Conservation (phyloP, 2,113 vertebrate species). For the Paraplagusia blochii region DNA sequence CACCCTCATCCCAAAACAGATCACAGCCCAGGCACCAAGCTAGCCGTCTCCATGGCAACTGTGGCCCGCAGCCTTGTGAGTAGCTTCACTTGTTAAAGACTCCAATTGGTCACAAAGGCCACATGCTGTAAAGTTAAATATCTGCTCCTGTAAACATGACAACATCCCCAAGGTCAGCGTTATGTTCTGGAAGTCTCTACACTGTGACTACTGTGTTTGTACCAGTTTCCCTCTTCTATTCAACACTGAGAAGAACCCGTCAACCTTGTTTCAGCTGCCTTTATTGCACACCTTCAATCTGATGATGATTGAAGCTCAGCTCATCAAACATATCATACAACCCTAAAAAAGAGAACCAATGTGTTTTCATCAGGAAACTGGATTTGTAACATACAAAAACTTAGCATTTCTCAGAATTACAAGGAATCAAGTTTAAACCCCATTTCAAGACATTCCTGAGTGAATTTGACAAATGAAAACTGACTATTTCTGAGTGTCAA, state of each 20-base stretch:
- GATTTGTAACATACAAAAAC: too few relatives aligned
- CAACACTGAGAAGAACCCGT: background rate
- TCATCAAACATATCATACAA: too few relatives aligned
- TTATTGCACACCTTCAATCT: background rate
- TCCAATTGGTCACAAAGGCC: background rate
- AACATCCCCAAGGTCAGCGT: constrained; percentile 2
- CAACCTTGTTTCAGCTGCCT: background rate
- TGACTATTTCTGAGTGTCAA: too few relatives aligned
- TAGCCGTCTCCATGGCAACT: constrained; percentile 60
- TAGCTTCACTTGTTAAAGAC: constrained; percentile 23
- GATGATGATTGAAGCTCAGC: too few relatives aligned
- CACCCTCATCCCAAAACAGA: constrained; percentile 13
- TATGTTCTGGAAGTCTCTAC: constrained; percentile 18
- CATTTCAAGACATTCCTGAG: too few relatives aligned
- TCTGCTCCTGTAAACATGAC: constrained; percentile 24
- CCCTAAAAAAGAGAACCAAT: too few relatives aligned
- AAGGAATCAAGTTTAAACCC: too few relatives aligned
- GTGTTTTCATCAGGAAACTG: too few relatives aligned
- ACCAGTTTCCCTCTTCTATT: constrained; percentile 28
- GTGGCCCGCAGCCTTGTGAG: constrained; percentile 40
- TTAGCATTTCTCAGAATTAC: too few relatives aligned
- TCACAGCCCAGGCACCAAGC: constrained; percentile 60
- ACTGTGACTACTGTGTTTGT: constrained; percentile 7
- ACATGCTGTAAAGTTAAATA: constrained; percentile 1
- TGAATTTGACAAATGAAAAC: too few relatives aligned